Percentiles rank a stretch among this genome's conserved stretches.
Conservation (phyloP, 2,113 vertebrate genomes). For the Erythrocercus mccallii region DNA sequence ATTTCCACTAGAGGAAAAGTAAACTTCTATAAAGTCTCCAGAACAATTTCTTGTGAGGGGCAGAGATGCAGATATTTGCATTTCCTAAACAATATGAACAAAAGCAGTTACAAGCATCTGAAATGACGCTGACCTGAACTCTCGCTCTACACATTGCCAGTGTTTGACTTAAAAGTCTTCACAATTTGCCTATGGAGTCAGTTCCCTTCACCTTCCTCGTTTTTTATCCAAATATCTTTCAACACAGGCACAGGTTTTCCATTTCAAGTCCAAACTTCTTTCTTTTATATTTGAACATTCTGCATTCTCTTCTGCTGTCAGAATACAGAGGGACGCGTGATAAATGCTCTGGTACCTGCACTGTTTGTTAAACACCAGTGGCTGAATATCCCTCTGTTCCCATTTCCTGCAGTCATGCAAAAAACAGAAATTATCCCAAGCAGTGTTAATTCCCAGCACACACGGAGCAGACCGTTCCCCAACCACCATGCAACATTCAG, state of each 20-base stretch:
- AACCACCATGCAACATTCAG: background rate
- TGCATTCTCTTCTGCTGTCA: background rate
- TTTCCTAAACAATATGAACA: background rate
- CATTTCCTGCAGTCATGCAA: background rate
- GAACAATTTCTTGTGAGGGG: background rate
- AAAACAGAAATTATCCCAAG: background rate
- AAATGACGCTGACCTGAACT: background rate
- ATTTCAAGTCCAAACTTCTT: background rate
- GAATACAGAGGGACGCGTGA: background rate
- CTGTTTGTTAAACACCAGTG: background rate
- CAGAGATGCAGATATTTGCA: background rate
- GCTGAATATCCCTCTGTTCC: background rate
- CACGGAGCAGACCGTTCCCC: background rate
- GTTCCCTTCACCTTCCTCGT: background rate
- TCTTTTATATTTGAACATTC: background rate
- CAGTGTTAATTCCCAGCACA: background rate
- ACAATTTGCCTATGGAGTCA: fast-evolving
- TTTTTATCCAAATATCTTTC: background rate
- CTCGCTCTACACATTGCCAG: fast-evolving
- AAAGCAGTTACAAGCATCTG: background rate
- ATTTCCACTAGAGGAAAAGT: background rate
- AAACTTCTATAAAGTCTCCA: background rate
- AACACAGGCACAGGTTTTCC: background rate
- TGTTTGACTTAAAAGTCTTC: background rate
- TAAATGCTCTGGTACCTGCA: background rate